A percentile compares a stretch with the other conserved stretches of the same genome.
phyloP scores from a whole-genome alignment of 2,888 invertebrate genomes.

The Neoaliturus tenellus region DNA sequence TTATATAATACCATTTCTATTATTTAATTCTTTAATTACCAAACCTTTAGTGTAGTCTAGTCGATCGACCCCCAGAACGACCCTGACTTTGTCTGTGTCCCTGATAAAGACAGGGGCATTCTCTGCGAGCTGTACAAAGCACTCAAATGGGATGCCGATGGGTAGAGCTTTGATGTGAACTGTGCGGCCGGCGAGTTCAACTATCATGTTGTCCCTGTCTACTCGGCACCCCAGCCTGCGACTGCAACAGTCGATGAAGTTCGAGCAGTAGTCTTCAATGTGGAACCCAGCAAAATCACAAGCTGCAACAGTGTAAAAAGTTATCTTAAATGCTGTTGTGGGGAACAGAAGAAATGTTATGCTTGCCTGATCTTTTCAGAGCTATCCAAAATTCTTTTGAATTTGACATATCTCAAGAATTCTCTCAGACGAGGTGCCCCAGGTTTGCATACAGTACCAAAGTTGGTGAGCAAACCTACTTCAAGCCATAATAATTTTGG shows the following conservation, averaged over 20 bases:
- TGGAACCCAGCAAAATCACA: slow-evolving; percentile 74
- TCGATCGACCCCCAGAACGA: slow-evolving; percentile 72
- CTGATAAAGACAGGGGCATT: slow-evolving; percentile 70
- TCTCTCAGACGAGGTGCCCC: no score
- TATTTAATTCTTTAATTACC: not conserved
- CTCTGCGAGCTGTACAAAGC: slow-evolving; percentile 70
- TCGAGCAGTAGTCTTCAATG: slow-evolving; percentile 72
- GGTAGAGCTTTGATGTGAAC: slow-evolving; percentile 72
- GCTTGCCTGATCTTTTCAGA: no score
- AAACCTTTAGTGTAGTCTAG: slow-evolving; percentile 72
- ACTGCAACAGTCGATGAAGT: slow-evolving; percentile 72
- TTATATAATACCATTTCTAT: no score
- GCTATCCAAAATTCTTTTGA: no score
- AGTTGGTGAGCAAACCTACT: no score
- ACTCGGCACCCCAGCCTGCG: slow-evolving; percentile 71
- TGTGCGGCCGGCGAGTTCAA: slow-evolving; percentile 71
- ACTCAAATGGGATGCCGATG: slow-evolving; percentile 72
- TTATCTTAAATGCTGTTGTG: no score
- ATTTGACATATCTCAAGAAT: no score
- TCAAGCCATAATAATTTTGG: no score
- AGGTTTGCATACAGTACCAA: no score
- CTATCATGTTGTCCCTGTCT: slow-evolving; percentile 70
- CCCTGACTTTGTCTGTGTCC: slow-evolving; percentile 68
- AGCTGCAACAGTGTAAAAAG: slow-evolving; percentile 64
- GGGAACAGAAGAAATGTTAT: no score